phyloP scores from a whole-genome alignment of 2,797 vertebrate species.

The Lemur catta region DNA sequence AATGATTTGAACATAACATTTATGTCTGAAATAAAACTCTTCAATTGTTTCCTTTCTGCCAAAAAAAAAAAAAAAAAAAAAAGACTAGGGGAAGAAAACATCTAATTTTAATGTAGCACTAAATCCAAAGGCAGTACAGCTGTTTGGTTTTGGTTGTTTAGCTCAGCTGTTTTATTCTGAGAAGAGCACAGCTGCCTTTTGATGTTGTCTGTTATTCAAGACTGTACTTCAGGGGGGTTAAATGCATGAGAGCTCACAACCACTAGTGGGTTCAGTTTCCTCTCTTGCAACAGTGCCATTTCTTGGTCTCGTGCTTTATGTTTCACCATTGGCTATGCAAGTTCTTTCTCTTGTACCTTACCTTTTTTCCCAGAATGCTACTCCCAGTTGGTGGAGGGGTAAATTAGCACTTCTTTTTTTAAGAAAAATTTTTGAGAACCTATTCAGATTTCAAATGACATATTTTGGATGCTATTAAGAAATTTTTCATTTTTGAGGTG shows the following conservation, averaged over 20 bases:
- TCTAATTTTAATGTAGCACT: conserved; percentile 75
- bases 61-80: background rate
- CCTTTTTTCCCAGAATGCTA: background rate
- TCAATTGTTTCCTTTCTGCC: conserved; percentile 45
- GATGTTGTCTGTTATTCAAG: conserved; percentile 73
- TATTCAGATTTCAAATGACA: background rate
- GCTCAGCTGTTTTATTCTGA: conserved; percentile 79
- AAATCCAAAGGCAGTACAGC: conserved; percentile 76
- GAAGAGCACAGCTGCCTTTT: conserved; percentile 74
- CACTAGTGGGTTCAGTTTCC: conserved; percentile 1
- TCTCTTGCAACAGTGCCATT: conserved; percentile 13
- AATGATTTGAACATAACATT: conserved; percentile 51
- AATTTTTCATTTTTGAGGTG: background rate
- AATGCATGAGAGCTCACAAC: background rate
- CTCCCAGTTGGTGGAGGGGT: background rate
- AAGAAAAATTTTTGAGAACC: background rate
- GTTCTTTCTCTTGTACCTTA: background rate
- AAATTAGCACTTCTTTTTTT: background rate
- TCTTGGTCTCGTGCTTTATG: background rate
- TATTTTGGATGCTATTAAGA: background rate
- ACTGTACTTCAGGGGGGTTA: conserved; percentile 3
- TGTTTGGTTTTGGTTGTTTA: conserved; percentile 74
- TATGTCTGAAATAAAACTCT: conserved; percentile 63
- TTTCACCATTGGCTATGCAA: background rate
- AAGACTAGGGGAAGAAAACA: conserved; percentile 54